Evolutionary conservation across 2,888 invertebrate species (phyloP).

Genomic region (Tribolium freemani): DNA sequence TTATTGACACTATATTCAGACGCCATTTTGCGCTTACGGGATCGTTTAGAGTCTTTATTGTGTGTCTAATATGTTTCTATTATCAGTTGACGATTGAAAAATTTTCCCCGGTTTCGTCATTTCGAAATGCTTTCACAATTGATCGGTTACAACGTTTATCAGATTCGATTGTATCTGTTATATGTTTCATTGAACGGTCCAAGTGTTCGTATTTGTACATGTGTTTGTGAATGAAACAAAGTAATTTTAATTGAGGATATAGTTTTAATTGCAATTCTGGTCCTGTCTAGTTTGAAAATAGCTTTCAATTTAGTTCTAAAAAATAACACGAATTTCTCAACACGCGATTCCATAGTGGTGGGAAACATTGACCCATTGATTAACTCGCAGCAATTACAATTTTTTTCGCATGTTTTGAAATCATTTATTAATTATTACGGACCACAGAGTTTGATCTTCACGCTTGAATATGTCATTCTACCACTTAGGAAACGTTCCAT

Average conservation of each 20-base stretch:
- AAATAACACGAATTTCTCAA: slow-evolving; percentile 33
- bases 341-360: slow-evolving; percentile 16
- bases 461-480: slow-evolving; percentile 27
- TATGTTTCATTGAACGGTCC: background rate
- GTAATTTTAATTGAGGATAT: background rate
- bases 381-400: slow-evolving; percentile 26
- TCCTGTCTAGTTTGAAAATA: slow-evolving; percentile 33
- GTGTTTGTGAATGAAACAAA: slow-evolving; percentile 4
- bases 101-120: background rate
- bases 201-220: background rate
- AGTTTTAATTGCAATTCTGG: slow-evolving; percentile 26
- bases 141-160: background rate
- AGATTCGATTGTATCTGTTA: background rate
- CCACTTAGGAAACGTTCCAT: slow-evolving; percentile 16
- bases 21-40: background rate
- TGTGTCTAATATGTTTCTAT: background rate
- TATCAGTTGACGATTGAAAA: background rate
- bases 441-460: slow-evolving; percentile 40
- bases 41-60: too few relatives aligned
- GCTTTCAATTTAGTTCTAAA: slow-evolving; percentile 15
- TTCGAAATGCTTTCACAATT: background rate
- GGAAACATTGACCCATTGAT: slow-evolving; percentile 41
- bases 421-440: slow-evolving; percentile 36
- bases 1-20: slow-evolving; percentile 37
- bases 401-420: slow-evolving; percentile 19